phyloP scores from a whole-genome alignment of 1,140 invertebrate species.

The Dreissena polymorpha region DNA sequence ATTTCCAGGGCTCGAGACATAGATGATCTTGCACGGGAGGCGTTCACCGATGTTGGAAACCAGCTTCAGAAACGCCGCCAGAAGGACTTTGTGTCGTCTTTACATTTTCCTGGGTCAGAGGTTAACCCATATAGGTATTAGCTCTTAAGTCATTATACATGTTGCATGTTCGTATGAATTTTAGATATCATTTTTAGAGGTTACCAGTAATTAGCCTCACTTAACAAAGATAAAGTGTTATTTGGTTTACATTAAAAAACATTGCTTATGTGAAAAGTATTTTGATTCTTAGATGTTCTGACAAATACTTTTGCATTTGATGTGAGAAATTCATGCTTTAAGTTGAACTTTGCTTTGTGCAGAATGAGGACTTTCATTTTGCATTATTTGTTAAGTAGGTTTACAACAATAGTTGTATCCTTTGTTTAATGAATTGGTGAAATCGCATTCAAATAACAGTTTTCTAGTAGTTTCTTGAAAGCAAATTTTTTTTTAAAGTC shows the following conservation, averaged over 20 bases:
- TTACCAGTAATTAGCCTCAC: not conserved
- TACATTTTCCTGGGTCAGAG: conserved; percentile 33
- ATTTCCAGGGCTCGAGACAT: conserved; percentile 61
- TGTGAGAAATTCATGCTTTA: too few species aligned
- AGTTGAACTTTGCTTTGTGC: too few species aligned
- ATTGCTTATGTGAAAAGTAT: too few species aligned
- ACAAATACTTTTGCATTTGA: too few species aligned
- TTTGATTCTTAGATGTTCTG: too few species aligned
- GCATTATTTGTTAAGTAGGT: too few species aligned
- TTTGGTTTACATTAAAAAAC: not conserved
- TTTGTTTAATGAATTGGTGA: too few species aligned
- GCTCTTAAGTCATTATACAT: not conserved
- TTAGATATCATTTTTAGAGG: not conserved
- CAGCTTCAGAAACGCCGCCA: conserved; percentile 73
- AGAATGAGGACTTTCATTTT: too few species aligned
- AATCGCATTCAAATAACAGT: too few species aligned
- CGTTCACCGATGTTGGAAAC: conserved; percentile 78
- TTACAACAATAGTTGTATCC: too few species aligned
- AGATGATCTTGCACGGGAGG: conserved; percentile 70
- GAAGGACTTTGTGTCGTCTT: conserved; percentile 73
- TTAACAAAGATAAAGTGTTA: not conserved
- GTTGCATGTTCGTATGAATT: not conserved
- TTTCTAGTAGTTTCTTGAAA: too few species aligned
- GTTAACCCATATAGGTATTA: conserved; percentile 9
- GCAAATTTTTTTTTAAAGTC: too few species aligned